Evolutionary conservation across 2,888 invertebrate species (phyloP).

Genomic region (Vannuccia rotundouncinata): DNA sequence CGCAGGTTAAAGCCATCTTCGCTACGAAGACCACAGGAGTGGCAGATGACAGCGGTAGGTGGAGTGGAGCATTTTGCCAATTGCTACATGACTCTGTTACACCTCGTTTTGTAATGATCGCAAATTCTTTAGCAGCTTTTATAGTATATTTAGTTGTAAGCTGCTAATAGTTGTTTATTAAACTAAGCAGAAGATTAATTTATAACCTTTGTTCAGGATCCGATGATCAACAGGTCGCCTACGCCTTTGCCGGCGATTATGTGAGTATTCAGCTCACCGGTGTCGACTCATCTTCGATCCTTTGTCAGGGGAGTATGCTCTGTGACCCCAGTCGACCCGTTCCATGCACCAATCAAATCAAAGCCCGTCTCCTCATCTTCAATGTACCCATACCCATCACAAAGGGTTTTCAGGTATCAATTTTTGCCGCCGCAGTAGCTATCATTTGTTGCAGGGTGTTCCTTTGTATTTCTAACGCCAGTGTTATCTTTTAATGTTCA

Average conservation of each 20-base stretch:
- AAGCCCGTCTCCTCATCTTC: conserved; percentile 80
- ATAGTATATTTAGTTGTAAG: too few relatives aligned
- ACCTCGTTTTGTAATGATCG: too few relatives aligned
- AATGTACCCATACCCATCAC: conserved; percentile 82
- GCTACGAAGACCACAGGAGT: background rate
- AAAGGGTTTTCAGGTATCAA: conserved; percentile 76
- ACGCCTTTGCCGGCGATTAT: conserved; percentile 89
- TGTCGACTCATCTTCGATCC: conserved; percentile 55
- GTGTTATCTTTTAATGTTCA: conserved; percentile 43
- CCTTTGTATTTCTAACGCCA: too few relatives aligned
- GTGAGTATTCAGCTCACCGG: conserved; percentile 73
- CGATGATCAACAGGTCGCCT: conserved; percentile 59
- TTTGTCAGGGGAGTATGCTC: conserved; percentile 68
- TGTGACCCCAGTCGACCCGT: conserved; percentile 75
- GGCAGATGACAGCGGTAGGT: conserved; percentile 16
- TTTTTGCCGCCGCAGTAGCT: too few relatives aligned
- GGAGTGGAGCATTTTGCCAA: too few relatives aligned
- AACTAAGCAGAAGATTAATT: too few relatives aligned
- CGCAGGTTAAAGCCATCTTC: conserved; percentile 67
- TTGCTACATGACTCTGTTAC: too few relatives aligned
- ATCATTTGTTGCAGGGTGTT: too few relatives aligned
- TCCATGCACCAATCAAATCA: conserved; percentile 72
- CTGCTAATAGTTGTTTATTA: too few relatives aligned
- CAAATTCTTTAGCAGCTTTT: too few relatives aligned
- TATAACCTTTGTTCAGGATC: background rate